Evolutionary conservation across 2,113 vertebrate genomes (phyloP).

Genomic region (Sialia sialis): DNA sequence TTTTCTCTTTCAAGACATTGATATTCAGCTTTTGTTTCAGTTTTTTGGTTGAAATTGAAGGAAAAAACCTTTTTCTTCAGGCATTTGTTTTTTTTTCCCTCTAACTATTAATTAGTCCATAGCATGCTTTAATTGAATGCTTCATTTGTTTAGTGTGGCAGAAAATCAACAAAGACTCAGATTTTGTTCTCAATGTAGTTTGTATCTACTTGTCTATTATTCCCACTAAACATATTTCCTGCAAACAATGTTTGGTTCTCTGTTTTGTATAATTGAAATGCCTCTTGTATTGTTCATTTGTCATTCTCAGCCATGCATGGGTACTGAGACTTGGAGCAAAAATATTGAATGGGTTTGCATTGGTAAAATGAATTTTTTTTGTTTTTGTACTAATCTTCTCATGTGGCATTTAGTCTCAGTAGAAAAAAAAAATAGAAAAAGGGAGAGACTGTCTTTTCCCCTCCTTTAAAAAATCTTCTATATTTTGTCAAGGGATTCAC

Average conservation of each 20-base stretch:
- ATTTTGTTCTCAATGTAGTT: background rate
- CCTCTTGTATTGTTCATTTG: background rate
- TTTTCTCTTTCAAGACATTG: background rate
- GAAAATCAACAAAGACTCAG: conserved; percentile 6
- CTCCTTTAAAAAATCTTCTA: accelerated
- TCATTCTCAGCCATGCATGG: background rate
- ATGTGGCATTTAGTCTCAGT: background rate
- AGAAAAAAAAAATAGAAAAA: background rate
- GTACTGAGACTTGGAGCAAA: background rate
- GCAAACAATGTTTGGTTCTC: background rate
- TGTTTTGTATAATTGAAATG: background rate
- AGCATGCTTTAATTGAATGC: background rate
- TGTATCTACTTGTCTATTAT: background rate
- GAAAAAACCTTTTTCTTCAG: background rate
- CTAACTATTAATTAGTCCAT: background rate
- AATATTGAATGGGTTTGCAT: background rate
- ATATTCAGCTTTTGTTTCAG: background rate
- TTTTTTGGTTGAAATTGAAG: background rate
- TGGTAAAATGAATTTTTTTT: background rate
- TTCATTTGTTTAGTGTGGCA: background rate
- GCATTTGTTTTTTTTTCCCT: background rate
- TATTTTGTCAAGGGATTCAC: background rate
- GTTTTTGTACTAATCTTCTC: background rate
- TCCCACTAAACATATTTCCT: background rate
- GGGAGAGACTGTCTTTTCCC: accelerated